Conservation (phyloP, 2,113 vertebrate species). For the Scalopus aquaticus region DNA sequence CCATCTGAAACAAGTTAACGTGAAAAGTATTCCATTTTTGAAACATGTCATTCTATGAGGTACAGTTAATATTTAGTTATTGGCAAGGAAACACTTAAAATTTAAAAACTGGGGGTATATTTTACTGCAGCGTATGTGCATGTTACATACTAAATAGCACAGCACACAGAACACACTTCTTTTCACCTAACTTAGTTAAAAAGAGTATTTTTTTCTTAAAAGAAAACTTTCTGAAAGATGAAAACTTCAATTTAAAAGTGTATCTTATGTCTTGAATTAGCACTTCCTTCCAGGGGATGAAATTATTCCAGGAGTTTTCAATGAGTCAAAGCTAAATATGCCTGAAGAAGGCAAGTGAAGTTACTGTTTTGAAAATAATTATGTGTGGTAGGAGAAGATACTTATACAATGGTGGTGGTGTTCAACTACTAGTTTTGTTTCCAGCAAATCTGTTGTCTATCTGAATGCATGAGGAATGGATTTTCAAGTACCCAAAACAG, state of each 20-base stretch:
- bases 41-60: background rate
- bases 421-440: background rate
- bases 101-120: background rate
- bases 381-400: background rate
- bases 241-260: too few species aligned
- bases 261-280: background rate
- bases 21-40: constrained; percentile 24
- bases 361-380: background rate
- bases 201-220: constrained; percentile 15
- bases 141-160: background rate
- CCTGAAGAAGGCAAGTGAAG: background rate
- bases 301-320: too few species aligned
- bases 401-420: background rate
- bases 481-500: too few species aligned
- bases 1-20: background rate
- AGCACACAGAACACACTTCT: background rate
- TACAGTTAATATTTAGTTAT: background rate
- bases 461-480: too few species aligned
- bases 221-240: background rate
- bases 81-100: constrained; percentile 3
- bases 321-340: background rate
- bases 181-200: background rate
- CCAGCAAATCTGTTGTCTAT: background rate
- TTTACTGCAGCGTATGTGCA: background rate
- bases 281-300: background rate